A percentile compares a stretch with the other conserved stretches of the same genome.
Conservation (phyloP, 2,888 invertebrate species). For the Willowsia nigromaculata region DNA sequence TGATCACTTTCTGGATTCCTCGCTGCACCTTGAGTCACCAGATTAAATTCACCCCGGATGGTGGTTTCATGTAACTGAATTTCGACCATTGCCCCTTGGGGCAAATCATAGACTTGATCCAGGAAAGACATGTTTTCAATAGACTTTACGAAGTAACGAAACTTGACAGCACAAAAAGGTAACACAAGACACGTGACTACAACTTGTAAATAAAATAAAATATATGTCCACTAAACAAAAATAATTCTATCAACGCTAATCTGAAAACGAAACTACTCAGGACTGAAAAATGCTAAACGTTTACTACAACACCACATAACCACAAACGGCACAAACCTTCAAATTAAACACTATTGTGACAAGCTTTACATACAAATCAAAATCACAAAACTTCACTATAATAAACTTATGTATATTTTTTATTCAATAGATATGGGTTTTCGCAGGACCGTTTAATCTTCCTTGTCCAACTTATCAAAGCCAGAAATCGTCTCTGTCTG, state of each 20-base stretch:
- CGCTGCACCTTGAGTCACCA: constrained; percentile 20
- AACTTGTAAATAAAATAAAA: not conserved
- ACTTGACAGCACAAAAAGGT: not conserved
- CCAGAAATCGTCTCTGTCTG: constrained; percentile 80
- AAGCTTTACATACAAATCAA: not conserved
- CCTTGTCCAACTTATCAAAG: constrained; percentile 78
- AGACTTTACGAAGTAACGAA: not conserved
- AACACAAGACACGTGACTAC: not conserved
- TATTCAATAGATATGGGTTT: constrained; percentile 1
- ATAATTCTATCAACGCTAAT: not conserved
- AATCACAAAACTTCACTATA: not conserved
- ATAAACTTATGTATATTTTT: not conserved
- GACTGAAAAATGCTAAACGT: not conserved
- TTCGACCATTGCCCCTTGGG: constrained; percentile 69
- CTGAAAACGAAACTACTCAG: not conserved
- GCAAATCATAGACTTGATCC: constrained; percentile 66
- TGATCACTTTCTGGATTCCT: constrained; percentile 61
- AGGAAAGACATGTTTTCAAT: constrained; percentile 46
- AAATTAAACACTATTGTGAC: not conserved
- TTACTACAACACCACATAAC: not conserved
- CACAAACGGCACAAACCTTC: not conserved
- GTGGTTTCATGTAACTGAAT: constrained; percentile 58
- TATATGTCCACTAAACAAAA: not conserved
- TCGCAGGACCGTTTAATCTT: constrained; percentile 76
- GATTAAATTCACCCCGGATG: constrained; percentile 62